Conservation (phyloP, 2,797 vertebrate genomes). For the Anas georgica region DNA sequence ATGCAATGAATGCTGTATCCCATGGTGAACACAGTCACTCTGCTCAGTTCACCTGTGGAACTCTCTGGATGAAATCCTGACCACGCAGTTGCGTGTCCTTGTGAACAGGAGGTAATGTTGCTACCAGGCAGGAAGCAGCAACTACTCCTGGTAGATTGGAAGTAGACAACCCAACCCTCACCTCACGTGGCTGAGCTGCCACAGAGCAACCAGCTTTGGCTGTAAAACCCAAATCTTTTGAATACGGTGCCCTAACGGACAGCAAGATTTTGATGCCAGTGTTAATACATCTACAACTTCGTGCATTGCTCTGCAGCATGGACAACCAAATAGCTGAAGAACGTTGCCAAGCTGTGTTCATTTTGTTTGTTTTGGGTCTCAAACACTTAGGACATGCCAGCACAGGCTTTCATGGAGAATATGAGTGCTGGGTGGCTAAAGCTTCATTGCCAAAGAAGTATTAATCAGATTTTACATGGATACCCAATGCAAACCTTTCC, state of each 20-base stretch:
- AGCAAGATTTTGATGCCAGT: background rate
- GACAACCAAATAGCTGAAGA: background rate
- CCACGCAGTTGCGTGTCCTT: background rate
- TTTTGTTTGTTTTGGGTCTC: background rate
- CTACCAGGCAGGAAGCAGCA: background rate
- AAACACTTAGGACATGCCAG: background rate
- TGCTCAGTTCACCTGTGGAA: fast-evolving
- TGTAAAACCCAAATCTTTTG: background rate
- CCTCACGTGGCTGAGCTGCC: background rate
- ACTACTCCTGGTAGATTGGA: background rate
- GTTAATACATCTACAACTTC: background rate
- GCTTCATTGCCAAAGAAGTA: background rate
- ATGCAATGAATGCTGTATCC: background rate
- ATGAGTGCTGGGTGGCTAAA: background rate
- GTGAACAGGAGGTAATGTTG: background rate
- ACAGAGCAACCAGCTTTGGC: background rate
- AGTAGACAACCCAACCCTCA: background rate
- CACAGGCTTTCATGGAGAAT: background rate
- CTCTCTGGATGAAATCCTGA: background rate
- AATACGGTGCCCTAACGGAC: fast-evolving
- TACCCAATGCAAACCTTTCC: constrained; percentile 20
- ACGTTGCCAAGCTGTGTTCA: fast-evolving
- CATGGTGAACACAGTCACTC: fast-evolving
- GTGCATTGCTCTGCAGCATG: background rate
- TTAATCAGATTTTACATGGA: background rate